Evolutionary conservation across 53 echinoderm and acorn worm genomes (phyloP).

Genomic region (Stichopus horrens): DNA sequence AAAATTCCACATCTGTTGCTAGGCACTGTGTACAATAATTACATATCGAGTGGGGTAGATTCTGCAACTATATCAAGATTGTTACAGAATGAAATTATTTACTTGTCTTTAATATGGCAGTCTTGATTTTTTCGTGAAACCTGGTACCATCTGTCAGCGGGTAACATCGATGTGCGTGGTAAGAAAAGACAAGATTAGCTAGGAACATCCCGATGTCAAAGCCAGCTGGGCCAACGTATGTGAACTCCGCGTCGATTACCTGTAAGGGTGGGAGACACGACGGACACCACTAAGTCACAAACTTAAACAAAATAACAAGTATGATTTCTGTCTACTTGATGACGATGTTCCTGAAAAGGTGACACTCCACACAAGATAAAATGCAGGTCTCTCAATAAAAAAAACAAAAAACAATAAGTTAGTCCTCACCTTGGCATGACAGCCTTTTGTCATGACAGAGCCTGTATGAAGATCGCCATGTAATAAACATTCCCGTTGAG

Average conservation of each 20-base stretch:
- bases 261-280: not conserved
- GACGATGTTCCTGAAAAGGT: not conserved
- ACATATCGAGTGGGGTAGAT: no score
- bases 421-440: conserved; percentile 59
- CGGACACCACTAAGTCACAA: no score
- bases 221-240: conserved; percentile 68
- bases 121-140: conserved; percentile 40
- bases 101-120: conserved; percentile 52
- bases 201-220: conserved; percentile 69
- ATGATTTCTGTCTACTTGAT: no score
- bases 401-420: not conserved
- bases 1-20: no score
- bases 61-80: no score
- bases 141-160: conserved; percentile 23
- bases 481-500: conserved; percentile 66
- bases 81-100: not conserved
- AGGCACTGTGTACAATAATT: no score
- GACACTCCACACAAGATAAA: not conserved
- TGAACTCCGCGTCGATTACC: conserved; percentile 87
- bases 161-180: conserved; percentile 59
- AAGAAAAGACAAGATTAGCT: conserved; percentile 72
- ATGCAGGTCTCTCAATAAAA: not conserved
- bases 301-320: no score
- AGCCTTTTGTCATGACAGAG: conserved; percentile 67
- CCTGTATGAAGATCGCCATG: conserved; percentile 86